Evolutionary conservation across 2,113 vertebrate species (phyloP).

Genomic region (Paraplagusia blochii): DNA sequence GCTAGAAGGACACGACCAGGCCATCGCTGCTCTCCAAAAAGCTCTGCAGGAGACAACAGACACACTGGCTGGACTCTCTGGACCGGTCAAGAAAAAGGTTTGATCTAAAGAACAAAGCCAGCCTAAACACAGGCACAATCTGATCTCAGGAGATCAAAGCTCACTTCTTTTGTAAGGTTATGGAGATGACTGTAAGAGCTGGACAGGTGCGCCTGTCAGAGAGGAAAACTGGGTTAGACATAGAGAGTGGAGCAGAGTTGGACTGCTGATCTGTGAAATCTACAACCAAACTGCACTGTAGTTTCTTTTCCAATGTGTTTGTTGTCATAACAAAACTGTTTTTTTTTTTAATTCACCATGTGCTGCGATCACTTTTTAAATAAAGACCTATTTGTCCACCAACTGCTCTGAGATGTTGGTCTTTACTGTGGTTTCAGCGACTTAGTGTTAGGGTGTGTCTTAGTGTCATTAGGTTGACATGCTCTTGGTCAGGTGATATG

Average conservation of each 20-base stretch:
- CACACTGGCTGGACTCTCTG: constrained; percentile 76
- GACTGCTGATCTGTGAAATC: constrained; percentile 64
- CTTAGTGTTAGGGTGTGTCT: no score
- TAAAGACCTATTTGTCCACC: constrained; percentile 45
- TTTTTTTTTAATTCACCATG: constrained; percentile 4
- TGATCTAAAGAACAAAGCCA: no score
- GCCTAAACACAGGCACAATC: constrained; percentile 62
- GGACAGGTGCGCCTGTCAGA: no score
- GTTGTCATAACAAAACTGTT: neutral
- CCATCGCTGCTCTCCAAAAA: constrained; percentile 76
- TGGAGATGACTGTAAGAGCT: constrained; percentile 3
- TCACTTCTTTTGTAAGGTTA: neutral
- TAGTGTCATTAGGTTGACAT: no score
- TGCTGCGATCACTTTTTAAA: constrained; percentile 39
- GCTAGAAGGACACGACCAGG: constrained; percentile 83
- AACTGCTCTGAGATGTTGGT: constrained; percentile 13
- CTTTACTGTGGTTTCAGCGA: constrained; percentile 8
- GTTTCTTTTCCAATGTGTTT: constrained; percentile 37
- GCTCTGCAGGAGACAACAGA: constrained; percentile 77
- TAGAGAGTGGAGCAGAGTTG: constrained; percentile 12
- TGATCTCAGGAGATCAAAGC: constrained; percentile 14
- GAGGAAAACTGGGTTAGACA: constrained; percentile 1
- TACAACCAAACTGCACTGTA: constrained; percentile 73
- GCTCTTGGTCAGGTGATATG: no score
- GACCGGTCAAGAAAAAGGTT: constrained; percentile 52